phyloP scores from a whole-genome alignment of 2,797 vertebrate species.

The Neomorphus geoffroyi region DNA sequence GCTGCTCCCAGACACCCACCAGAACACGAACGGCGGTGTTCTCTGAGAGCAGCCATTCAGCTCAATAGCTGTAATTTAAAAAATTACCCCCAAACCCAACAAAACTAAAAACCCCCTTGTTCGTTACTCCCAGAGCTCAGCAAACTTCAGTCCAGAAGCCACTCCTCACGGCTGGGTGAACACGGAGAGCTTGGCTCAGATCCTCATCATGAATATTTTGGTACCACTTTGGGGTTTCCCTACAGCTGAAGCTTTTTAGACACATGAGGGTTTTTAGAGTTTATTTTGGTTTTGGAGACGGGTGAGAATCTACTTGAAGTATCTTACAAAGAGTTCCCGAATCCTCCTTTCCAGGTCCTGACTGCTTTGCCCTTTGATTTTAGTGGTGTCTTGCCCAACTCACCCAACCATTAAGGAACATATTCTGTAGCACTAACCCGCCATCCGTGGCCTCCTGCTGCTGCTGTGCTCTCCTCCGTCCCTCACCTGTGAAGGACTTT shows the following conservation, averaged over 20 bases:
- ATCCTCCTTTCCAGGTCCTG: background rate
- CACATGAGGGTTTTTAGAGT: background rate
- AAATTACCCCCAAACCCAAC: background rate
- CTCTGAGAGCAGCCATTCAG: background rate
- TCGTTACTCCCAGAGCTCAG: background rate
- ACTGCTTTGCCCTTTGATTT: background rate
- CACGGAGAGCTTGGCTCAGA: background rate
- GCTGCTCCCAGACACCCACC: constrained; percentile 13
- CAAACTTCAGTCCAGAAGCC: background rate
- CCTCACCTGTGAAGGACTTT: constrained; percentile 40
- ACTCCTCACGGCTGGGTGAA: background rate
- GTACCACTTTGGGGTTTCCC: background rate
- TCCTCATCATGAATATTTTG: background rate
- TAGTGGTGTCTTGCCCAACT: background rate
- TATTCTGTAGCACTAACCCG: background rate
- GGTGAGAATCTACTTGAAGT: background rate
- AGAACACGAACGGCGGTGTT: background rate
- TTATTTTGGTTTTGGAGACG: background rate
- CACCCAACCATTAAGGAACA: background rate
- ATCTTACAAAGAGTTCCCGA: background rate
- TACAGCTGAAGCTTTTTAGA: background rate
- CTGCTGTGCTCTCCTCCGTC: background rate
- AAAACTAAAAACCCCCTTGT: background rate
- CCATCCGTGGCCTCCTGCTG: background rate
- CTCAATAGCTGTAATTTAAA: background rate